Base-by-base conservation (phyloP, 1,140 invertebrate genomes). In the Pseudobourletiella spinata region DNA sequence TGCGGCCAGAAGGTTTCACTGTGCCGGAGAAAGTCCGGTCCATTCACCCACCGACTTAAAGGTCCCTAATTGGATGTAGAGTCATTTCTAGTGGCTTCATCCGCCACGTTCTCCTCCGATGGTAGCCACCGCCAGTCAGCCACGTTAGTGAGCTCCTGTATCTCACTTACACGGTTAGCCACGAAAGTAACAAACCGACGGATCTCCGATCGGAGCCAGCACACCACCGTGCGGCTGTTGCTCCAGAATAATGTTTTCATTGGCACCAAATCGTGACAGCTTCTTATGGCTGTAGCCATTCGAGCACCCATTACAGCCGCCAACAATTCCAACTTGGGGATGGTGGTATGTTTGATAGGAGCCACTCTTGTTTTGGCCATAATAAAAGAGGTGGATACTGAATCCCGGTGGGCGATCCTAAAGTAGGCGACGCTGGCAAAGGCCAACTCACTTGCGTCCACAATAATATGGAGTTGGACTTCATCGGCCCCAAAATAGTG, bases 251-350 rank as follows among this genome's bases (percentile, higher is more conserved):
- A 29, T n/a, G 28, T 46, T 15, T n/a, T 18, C 14, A 56, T 15
- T 14, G 67, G 48, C 24, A 48, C 24, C 1, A 62, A 6, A 3
- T 59, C 28, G 2, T 57, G 61, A 24, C 44, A 29, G n/a, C 43
- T 16, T 29, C 26, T 29, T 11, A 66, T 50, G n/a, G n/a, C n/a
- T n/a, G n/a, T n/a, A 3, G 68, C 67, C 15, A 78, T 14, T 26
- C 71, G 62, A 1, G 64, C 67, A 1, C 71, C 73, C n/a, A 76
- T 42, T 0, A 76, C 52, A 1, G 76, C 75, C 6, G 73, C 76
- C 56, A 75, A 69, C 1, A 78, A 66, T 64, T 79, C 75, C 3
- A 78, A 59, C 26, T 73, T 63, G 0, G 76, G 76, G 25, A 78
- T 74, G 0, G 73, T 72, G 28, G 73, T 55, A 0, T 59, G 56